These are phyloP conservation scores for Labeo calbasu DNA, from an alignment of 2,797 vertebrate genomes.

Conservation along the genomic window DNA sequence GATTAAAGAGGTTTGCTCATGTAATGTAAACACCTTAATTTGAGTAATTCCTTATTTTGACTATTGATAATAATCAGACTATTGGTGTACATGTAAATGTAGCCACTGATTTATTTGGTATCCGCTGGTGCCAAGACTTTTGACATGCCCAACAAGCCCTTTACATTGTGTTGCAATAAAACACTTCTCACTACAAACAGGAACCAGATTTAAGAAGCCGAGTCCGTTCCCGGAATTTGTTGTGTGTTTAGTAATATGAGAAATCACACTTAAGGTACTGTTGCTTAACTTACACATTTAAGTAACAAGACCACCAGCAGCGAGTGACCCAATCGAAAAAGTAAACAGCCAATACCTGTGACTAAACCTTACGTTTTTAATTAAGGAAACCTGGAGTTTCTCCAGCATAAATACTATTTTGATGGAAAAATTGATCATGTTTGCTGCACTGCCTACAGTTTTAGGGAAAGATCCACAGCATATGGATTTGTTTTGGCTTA, in stretches of 20 bases:
- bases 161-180: slow-evolving; percentile 33
- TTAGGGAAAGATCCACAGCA: slow-evolving; percentile 61
- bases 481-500: slow-evolving; percentile 70
- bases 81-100: not conserved
- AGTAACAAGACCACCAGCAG: slow-evolving; percentile 62
- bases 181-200: slow-evolving; percentile 24
- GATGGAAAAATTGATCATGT: slow-evolving; percentile 70
- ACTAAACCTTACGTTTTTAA: slow-evolving; percentile 63
- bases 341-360: slow-evolving; percentile 60
- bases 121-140: slow-evolving; percentile 28
- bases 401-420: slow-evolving; percentile 70
- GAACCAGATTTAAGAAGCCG: slow-evolving; percentile 38
- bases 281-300: slow-evolving; percentile 62
- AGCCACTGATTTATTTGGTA: slow-evolving; percentile 55
- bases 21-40: slow-evolving; percentile 14
- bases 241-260: slow-evolving; percentile 50
- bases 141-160: not conserved
- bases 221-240: slow-evolving; percentile 33
- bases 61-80: slow-evolving; percentile 36
- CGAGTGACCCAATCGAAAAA: slow-evolving; percentile 54
- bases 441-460: slow-evolving; percentile 61
- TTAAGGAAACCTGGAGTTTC: slow-evolving; percentile 67
- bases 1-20: slow-evolving; percentile 14
- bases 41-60: slow-evolving; percentile 29
- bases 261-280: slow-evolving; percentile 52